phyloP scores from a whole-genome alignment of 92 coral and sea anemone genomes.

The Porites evermanni region DNA sequence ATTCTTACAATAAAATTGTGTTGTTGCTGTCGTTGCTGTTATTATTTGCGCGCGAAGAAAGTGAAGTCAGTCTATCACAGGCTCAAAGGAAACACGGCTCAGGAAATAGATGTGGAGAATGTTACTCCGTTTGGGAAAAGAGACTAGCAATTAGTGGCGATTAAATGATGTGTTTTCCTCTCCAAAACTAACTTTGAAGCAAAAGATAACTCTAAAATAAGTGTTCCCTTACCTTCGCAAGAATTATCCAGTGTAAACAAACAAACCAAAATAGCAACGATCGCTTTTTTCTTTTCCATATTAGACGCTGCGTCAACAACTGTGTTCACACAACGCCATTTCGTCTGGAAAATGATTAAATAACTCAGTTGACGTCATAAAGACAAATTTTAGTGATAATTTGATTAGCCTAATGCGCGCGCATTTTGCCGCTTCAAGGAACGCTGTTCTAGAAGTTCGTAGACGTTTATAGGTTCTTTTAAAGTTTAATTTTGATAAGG shows the following conservation, averaged over 20 bases:
- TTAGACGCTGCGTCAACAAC: conserved; percentile 1
- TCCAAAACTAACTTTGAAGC: no score
- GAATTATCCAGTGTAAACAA: not conserved
- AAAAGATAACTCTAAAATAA: not conserved
- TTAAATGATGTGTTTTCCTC: not conserved
- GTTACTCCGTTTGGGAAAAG: no score
- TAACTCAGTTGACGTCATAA: conserved; percentile 6
- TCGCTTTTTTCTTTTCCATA: conserved; percentile 2
- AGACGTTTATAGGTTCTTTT: not conserved
- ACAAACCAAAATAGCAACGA: not conserved
- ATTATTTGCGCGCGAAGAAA: no score
- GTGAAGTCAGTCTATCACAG: no score
- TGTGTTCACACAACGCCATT: not conserved
- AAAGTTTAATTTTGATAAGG: no score
- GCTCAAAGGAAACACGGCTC: no score
- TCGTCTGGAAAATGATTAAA: conserved; percentile 1
- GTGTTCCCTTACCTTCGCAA: not conserved
- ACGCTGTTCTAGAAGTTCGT: not conserved
- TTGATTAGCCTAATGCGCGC: not conserved
- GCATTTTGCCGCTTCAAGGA: not conserved
- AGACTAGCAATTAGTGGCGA: not conserved
- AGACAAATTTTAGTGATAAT: not conserved
- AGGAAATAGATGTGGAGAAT: no score
- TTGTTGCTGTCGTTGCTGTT: no score
- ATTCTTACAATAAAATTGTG: no score